A percentile compares a stretch with the other conserved stretches of the same genome.
Evolutionary conservation across 2,113 vertebrate genomes (phyloP).

Genomic region (Ceyx margarethae): DNA sequence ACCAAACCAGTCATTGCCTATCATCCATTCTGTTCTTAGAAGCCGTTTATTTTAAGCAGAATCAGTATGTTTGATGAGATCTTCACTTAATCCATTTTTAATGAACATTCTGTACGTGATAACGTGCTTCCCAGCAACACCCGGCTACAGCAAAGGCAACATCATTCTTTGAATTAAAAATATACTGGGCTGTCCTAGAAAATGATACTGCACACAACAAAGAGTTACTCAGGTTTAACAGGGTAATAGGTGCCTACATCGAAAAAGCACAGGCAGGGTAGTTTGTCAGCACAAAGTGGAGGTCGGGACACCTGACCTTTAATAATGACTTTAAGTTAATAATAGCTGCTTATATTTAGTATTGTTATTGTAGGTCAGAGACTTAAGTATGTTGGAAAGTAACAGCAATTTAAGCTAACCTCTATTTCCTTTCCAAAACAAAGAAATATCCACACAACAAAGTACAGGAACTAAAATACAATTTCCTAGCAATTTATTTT

Average conservation of each 20-base stretch:
- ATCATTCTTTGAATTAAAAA: background rate
- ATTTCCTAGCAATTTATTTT: background rate
- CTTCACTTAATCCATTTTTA: conserved; percentile 27
- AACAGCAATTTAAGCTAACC: background rate
- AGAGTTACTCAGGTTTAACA: background rate
- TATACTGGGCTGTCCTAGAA: background rate
- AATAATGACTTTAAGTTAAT: background rate
- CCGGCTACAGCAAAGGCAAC: background rate
- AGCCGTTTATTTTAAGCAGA: background rate
- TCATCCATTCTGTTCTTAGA: background rate
- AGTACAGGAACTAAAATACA: background rate
- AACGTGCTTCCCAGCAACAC: background rate
- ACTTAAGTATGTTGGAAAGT: background rate
- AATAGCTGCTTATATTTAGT: background rate
- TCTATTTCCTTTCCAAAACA: background rate
- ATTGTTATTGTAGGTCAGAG: background rate
- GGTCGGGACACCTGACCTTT: background rate
- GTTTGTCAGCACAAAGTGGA: background rate
- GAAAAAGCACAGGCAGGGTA: background rate
- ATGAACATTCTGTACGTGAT: background rate
- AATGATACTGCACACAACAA: background rate
- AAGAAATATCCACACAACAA: background rate
- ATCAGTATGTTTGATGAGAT: background rate
- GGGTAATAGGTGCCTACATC: background rate
- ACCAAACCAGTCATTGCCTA: background rate